A percentile compares a stretch with the other conserved stretches of the same genome.
Evolutionary conservation across 2,797 vertebrate species (phyloP).

Genomic region (Apodemus agrarius): DNA sequence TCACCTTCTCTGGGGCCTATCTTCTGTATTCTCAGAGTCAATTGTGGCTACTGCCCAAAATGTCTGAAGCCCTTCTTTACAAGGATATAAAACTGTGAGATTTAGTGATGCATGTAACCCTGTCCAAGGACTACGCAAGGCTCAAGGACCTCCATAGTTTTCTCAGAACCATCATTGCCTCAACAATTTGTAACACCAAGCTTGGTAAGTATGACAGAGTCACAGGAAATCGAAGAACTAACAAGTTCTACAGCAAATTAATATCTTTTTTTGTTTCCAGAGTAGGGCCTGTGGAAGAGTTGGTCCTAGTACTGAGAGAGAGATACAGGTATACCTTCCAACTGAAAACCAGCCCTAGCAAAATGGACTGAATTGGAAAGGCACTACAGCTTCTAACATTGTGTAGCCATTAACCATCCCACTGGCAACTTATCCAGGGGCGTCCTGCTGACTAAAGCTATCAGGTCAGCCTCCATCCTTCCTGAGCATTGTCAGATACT

Average conservation of each 20-base stretch:
- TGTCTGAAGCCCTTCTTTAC: not conserved
- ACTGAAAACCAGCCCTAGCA: not conserved
- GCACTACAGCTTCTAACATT: not conserved
- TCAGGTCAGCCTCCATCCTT: not conserved
- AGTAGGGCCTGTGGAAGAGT: not conserved
- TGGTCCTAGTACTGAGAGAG: not conserved
- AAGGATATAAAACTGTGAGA: not conserved
- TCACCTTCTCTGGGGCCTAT: not conserved
- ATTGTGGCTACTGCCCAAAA: not conserved
- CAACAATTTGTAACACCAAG: not conserved
- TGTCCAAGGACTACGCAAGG: not conserved
- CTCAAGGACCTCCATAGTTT: accelerated
- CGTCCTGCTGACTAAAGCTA: not conserved
- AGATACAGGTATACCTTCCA: not conserved
- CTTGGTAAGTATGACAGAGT: accelerated
- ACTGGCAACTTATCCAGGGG: not conserved
- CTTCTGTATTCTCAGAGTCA: not conserved
- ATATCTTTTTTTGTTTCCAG: not conserved
- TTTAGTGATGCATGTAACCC: accelerated
- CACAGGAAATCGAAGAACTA: not conserved
- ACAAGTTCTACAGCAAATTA: accelerated
- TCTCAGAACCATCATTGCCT: not conserved
- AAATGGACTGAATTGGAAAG: not conserved
- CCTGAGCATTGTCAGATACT: not conserved
- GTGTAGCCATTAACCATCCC: not conserved